A percentile compares a stretch with the other conserved stretches of the same genome.
Conservation (phyloP, 1,140 invertebrate species). For the Octopus bimaculoides region DNA sequence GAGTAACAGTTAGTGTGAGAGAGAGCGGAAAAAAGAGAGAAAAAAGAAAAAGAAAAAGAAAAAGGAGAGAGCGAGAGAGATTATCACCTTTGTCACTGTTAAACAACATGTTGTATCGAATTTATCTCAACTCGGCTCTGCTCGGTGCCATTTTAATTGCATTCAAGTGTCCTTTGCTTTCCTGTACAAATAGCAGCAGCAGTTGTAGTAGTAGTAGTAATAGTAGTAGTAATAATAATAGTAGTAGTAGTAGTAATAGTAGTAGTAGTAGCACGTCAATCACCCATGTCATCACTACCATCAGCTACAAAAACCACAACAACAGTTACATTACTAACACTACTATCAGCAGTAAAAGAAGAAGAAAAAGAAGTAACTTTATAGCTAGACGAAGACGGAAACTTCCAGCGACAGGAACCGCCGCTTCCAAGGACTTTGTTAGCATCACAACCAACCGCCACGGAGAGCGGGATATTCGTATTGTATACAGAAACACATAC, state of each 20-base stretch:
- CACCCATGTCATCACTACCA: not conserved
- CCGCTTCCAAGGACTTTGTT: constrained; percentile 16
- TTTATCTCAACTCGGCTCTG: too few species aligned
- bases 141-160: too few species aligned
- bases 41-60: too few species aligned
- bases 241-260: not conserved
- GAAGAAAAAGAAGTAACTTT: not conserved
- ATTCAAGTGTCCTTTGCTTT: too few species aligned
- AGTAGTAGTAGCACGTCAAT: not conserved
- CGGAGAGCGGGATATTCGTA: constrained; percentile 24
- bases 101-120: too few species aligned
- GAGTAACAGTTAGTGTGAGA: too few species aligned
- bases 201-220: too few species aligned
- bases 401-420: not conserved
- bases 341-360: not conserved
- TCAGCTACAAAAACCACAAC: not conserved
- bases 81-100: too few species aligned
- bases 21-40: too few species aligned
- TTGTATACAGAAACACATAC: constrained; percentile 16
- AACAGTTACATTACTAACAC: not conserved
- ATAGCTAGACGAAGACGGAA: not conserved
- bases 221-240: too few species aligned
- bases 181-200: too few species aligned
- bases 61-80: too few species aligned
- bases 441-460: constrained; percentile 20